Evolutionary conservation across 2,888 invertebrate genomes (phyloP), one percentile per base, ranked within the genome.

Genomic region (Drosophila acutilabella): DNA sequence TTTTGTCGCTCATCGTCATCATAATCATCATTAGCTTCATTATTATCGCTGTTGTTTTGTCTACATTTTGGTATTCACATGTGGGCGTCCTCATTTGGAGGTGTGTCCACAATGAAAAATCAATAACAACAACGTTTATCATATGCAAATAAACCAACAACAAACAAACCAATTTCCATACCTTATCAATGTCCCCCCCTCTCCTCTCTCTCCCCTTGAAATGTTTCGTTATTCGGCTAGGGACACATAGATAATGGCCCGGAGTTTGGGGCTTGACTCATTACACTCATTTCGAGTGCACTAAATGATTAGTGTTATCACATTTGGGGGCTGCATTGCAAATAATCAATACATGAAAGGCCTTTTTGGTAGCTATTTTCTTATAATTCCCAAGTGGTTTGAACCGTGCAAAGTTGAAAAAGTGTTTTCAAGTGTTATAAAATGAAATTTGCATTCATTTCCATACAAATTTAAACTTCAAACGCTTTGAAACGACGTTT

Each of bases 161-260:
- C 33, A 23, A 72, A 85, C 81, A 87, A 81, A 87, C 77, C 64
- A 47, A 64, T 65, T 78, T 75, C 41, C 47, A 23, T n/a, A 16
- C 66, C 72, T 82, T 81, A 82, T 84, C 80, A 64, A 13, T 18
- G 13, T 30, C 20, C 30, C 18, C 13, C 10, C 40, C 14, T 14
- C 4, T 11, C 10, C 8, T 48, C 48, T 7, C 13, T 18, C 1
- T 5, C 7, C n/a, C 7, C 16, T 8, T 14, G 14, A 26, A 36
- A 36, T 36, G 11, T 4, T 20, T 53, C 45, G 26, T 40, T 61
- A 57, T 59, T 48, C 60, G 61, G 60, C 50, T 60, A 75, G 71
- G 53, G 65, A 42, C 51, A 13, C 23, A 11, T 48, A 47, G 58
- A 64, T 64, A 48, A 64, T 23, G 26, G n/a, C 13, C 10, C 30